Evolutionary conservation across 2,797 vertebrate species (phyloP), one percentile per base, ranked within the genome.

Genomic region (Zenarchopterus dispar): DNA sequence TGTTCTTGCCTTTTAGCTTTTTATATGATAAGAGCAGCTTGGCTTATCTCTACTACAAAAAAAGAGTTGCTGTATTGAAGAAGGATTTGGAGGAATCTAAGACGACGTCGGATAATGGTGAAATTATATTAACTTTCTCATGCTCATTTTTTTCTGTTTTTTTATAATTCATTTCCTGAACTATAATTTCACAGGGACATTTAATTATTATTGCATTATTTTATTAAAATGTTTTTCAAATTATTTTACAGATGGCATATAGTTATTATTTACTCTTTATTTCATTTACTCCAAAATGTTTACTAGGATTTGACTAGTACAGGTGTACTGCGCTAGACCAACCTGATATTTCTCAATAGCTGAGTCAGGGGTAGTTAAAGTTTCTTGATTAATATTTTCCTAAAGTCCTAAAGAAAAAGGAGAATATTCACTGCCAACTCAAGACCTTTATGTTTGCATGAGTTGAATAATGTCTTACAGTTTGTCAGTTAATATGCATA

Each of bases 1-100:
- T 53, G 1, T 66, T n/a, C 10, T 73, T 77, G 11, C 11, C 31
- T 58, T 75, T 4, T 73, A 97, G 97, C 72, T 99, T 99, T 93
- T 94, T 99, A 79, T 95, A 95, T 42, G 95, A 99, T 91, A 96
- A 93, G 87, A 95, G 94, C 93, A 97, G 93, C 91, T 79, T 92
- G 72, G 97, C 98, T 53, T 95, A 95, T 93, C 95, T 98, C 41
- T 99, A 99, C 95, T 99, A 96, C 92, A 95, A 95, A 81, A 96
- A 94, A 90, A 96, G 93, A 91, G 92, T 99, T 81, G 97, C 97
- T 9, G 93, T 95, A 75, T 92, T 94, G 67, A 94, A 90, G 81
- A 95, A 87, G 77, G 81, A 93, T 58, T 84, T 88, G 39, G 91
- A 90, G 67, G 91, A 84, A 79, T 60, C 83, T 2, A 88, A 94